phyloP scores from a whole-genome alignment of 2,797 vertebrate species.

The Sternotherus odoratus region DNA sequence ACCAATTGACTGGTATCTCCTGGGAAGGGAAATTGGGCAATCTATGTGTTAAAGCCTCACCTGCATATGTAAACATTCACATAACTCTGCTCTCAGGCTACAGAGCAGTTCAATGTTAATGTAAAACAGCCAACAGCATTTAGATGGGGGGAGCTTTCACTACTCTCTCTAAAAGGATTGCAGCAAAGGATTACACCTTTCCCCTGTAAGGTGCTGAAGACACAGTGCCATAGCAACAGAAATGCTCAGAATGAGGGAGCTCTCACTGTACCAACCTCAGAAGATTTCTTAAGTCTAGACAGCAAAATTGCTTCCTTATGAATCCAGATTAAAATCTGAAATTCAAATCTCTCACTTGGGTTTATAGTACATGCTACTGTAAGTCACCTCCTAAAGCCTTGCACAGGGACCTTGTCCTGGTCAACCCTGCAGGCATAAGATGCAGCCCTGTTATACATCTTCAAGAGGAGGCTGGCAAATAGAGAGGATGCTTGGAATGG shows the following conservation, averaged over 20 bases:
- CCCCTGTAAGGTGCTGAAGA: conserved; percentile 33
- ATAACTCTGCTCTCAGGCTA: neutral
- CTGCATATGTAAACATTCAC: neutral
- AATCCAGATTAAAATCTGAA: neutral
- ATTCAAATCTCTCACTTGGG: neutral
- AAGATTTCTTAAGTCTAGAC: conserved; percentile 50
- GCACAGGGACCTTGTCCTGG: neutral
- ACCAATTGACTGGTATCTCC: neutral
- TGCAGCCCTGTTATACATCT: neutral
- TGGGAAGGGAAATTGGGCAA: rapidly evolving
- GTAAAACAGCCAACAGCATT: neutral
- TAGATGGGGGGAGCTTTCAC: neutral
- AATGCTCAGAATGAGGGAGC: conserved; percentile 18
- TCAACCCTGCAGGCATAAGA: neutral
- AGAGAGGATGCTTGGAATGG: neutral
- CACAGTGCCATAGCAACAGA: conserved; percentile 63
- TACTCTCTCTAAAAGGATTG: neutral
- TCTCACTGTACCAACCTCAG: neutral
- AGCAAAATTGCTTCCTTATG: conserved; percentile 27
- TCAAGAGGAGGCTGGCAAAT: neutral
- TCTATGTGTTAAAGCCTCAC: rapidly evolving
- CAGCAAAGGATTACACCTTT: neutral
- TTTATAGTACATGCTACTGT: neutral
- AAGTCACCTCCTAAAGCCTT: neutral
- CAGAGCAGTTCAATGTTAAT: neutral